Evolutionary conservation across 2,888 invertebrate species (phyloP).

Genomic region (Neocrepidodera transversa): DNA sequence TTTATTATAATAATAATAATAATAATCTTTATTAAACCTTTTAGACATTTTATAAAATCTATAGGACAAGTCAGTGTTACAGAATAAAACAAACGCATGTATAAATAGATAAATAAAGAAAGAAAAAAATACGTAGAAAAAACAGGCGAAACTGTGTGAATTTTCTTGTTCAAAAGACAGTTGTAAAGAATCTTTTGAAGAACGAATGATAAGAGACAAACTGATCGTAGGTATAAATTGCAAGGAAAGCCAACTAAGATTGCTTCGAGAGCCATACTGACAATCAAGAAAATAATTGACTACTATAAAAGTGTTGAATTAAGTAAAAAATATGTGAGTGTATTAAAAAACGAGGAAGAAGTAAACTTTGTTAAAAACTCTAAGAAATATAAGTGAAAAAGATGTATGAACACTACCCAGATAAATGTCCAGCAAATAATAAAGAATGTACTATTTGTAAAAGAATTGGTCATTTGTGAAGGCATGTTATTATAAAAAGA

Average conservation of each 20-base stretch:
- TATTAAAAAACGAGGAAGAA: constrained; percentile 9
- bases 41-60: no score
- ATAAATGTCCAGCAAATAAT: constrained; percentile 19
- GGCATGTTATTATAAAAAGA: background rate
- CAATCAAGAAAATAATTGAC: constrained; percentile 10
- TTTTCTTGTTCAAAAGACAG: constrained; percentile 6
- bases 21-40: no score
- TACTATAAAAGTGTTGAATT: constrained; percentile 10
- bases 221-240: background rate
- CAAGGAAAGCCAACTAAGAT: constrained; percentile 13
- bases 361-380: constrained; percentile 14
- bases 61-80: no score
- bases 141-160: constrained; percentile 16
- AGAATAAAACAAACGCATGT: no score
- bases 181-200: background rate
- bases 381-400: constrained; percentile 17
- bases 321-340: constrained; percentile 10
- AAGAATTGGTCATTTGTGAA: constrained; percentile 18
- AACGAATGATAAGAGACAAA: background rate
- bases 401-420: constrained; percentile 19
- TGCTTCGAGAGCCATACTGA: constrained; percentile 14
- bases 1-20: no score
- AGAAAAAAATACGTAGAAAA: no score
- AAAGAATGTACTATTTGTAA: constrained; percentile 19
- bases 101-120: no score